A percentile compares a stretch with the other conserved stretches of the same genome.
phyloP scores from a whole-genome alignment of 1,140 invertebrate species.

The Trypoxylus dichotomus region DNA sequence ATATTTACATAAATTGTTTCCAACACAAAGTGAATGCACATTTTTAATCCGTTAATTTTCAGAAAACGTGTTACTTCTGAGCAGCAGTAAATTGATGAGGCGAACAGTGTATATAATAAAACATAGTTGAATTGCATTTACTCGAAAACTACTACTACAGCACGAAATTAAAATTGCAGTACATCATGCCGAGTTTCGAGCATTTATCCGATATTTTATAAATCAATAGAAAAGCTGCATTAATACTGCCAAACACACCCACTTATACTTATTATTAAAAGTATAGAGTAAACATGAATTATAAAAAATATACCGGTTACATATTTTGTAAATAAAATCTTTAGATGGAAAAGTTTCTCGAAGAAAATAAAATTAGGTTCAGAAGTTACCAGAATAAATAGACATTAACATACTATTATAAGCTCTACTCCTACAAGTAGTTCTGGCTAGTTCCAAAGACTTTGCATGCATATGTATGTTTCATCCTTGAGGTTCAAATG shows the following conservation, averaged over 20 bases:
- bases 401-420: too few species aligned
- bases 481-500: too few species aligned
- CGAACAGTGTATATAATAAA: background rate
- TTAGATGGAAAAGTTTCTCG: background rate
- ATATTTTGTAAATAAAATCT: constrained; percentile 17
- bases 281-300: background rate
- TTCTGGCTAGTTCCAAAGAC: too few species aligned
- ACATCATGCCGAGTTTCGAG: background rate
- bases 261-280: background rate
- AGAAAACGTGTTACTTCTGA: background rate
- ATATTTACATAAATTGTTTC: constrained; percentile 10
- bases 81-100: constrained; percentile 12
- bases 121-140: background rate
- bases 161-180: too few species aligned
- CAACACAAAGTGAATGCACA: background rate
- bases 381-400: too few species aligned
- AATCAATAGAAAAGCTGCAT: background rate
- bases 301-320: background rate
- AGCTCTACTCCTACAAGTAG: background rate
- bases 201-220: background rate
- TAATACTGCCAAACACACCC: constrained; percentile 2
- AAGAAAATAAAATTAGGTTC: background rate
- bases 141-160: background rate
- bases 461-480: too few species aligned
- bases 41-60: background rate